Evolutionary conservation across 2,888 invertebrate species (phyloP), one percentile per base, ranked within the genome.

Genomic region (Punctoribates punctum): DNA sequence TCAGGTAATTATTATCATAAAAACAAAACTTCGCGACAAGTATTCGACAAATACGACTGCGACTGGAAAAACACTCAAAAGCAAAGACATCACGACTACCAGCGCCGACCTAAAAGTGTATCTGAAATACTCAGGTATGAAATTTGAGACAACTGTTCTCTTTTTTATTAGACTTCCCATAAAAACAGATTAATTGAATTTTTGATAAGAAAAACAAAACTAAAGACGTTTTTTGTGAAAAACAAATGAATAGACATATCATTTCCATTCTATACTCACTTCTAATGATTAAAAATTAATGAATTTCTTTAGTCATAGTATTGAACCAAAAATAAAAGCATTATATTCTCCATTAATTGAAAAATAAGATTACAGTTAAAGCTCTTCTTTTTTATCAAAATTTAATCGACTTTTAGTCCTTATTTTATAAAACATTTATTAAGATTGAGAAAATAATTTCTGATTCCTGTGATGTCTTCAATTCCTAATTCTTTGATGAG

Each of bases 101-200:
- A 27, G 46, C 25, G 20, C 46, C 46, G 72, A 48, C 72, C 72
- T 13, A 72, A 72, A 48, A 72, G 72, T 15, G 46, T 48, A 72
- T 72, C 72, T 11, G 48, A 72, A 25, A 46, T 72, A 48, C n/a
- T 72, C 8, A 72, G 72, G 72, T 72, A 46, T 72, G 20, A 4
- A n/a, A 34, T 17, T 27, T 67, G 4, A 62, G 3, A 38, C 15
- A 11, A 20, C 8, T 20, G 1, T 34, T 62, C 9, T 17, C 17
- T 34, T 62, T 20, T 60, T 17, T 60, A 29, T 3, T n/a, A 3
- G 1, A 9, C 9, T 57, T 25, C 25, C 13, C 57, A 0, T 0
- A 57, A 11, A 23, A 9, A 25, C 25, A 57, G 4, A 2, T 9
- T 23, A 25, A 57, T 57, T 57, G 25, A 57, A 11, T 25, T 57